Base-by-base conservation (phyloP, 2,888 invertebrate genomes). In the Malacosoma neustria region DNA sequence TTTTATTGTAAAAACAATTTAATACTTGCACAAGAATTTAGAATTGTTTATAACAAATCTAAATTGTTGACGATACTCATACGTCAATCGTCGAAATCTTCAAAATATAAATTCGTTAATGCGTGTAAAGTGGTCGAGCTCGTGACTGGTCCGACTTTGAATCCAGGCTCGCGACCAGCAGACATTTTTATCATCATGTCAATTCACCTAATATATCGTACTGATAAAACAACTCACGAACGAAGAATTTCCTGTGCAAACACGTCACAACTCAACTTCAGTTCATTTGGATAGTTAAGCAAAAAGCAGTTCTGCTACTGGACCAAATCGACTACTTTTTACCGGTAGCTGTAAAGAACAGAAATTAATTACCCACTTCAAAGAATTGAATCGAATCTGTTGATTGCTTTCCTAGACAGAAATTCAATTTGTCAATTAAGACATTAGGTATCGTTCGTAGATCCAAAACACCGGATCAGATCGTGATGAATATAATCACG, bases 31-130 rank as follows among this genome's bases (percentile, higher is more conserved):
- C n/a, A n/a, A n/a, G n/a, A n/a, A n/a, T n/a, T n/a, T n/a, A n/a
- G n/a, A n/a, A n/a, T n/a, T n/a, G n/a, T n/a, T n/a, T n/a, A n/a
- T n/a, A n/a, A n/a, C n/a, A n/a, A n/a, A n/a, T n/a, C n/a, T n/a
- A n/a, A 40, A 51, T 66, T 70, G 70, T 68, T 69, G 48, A 40
- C 42, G 41, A 53, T 54, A 57, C 51, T 56, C 47, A 52, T 58
- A 55, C 60, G 65, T 68, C 67, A 73, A 55, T 61, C 64, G 61
- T 72, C 66, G 56, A 62, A 70, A 70, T 69, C 67, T 61, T 65
- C 61, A 64, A 49, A 73, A 73, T 75, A 74, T 69, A 73, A 79
- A 76, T 76, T 68, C 67, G 68, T 68, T 72, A 72, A 71, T 71
- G 69, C 67, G 63, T 68, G 64, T 66, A 70, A 76, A 80, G 77